Base-by-base conservation (phyloP, 1,140 invertebrate genomes). In the Drosophila novamexicana region DNA sequence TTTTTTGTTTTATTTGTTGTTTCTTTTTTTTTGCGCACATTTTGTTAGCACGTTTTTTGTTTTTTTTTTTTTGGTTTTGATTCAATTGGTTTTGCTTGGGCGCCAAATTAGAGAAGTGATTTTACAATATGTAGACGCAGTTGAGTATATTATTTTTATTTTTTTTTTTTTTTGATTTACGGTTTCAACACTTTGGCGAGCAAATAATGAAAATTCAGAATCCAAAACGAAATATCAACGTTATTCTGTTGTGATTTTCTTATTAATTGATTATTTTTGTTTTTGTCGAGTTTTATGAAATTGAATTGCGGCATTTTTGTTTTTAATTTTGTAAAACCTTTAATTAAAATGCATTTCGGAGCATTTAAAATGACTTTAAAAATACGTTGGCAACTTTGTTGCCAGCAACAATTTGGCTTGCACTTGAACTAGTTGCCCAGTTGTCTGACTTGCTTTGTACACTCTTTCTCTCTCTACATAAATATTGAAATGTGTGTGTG, bases 341-440 rank as follows among this genome's bases (percentile, higher is more conserved):
- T 18, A 42, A 50, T 47, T 52, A 29, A 49, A 37, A 14, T 67
- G 16, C 16, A 44, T 45, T 53, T 67, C 22, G 39, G 36, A 16
- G 32, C 34, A 12, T 72, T 70, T 63, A 6, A 69, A 50, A 34
- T 52, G 54, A 12, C 14, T 57, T 57, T 32, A 22, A 36, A 18
- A 4, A 16, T 37, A 32, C 14, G 14, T 37, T 54, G 49, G 77
- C 80, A 88, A 80, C 84, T 83, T 71, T 85, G 82, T 78, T 85
- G 78, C 80, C 69, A 54, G 79, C 80, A 83, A 84, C 80, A 71
- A 70, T 67, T 61, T 42, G 70, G 37, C 67, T 42, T 83, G 84
- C 79, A 84, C 84, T 88, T 80, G 80, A 84, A 89, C 77, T 81
- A 89, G 63, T 79, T 89, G 75, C 47, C 63, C 49, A 45, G 62